Conservation (phyloP, 2,888 invertebrate species). For the Ditula angustiorana region DNA sequence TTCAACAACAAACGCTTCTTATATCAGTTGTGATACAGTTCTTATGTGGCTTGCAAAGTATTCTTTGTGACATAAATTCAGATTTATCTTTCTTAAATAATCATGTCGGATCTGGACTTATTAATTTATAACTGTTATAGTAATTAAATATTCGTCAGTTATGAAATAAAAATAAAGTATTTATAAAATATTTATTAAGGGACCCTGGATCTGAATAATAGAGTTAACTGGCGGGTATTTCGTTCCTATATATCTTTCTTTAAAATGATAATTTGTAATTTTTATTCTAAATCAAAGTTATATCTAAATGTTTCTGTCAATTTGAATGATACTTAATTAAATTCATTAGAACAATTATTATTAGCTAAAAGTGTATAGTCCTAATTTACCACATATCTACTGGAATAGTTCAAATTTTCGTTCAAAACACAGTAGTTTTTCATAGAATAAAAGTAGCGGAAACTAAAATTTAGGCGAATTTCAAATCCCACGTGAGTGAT, state of each 20-base stretch:
- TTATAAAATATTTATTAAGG: background rate
- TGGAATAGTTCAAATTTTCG: slow-evolving; percentile 56
- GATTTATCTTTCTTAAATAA: background rate
- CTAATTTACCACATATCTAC: slow-evolving; percentile 46
- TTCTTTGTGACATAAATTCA: too few species aligned
- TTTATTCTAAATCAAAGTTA: slow-evolving; percentile 13
- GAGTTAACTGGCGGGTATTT: background rate
- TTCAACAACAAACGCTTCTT: too few species aligned
- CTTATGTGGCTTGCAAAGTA: background rate
- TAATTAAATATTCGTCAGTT: background rate
- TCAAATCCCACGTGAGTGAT: slow-evolving; percentile 9
- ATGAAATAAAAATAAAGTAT: slow-evolving; percentile 3
- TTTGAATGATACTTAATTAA: slow-evolving; percentile 59
- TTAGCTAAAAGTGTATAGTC: slow-evolving; percentile 27
- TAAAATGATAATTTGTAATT: background rate
- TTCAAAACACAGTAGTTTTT: slow-evolving; percentile 45
- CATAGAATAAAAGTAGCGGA: slow-evolving; percentile 43
- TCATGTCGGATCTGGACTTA: too few species aligned
- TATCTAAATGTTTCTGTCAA: slow-evolving; percentile 55
- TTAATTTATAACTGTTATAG: background rate
- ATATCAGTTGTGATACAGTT: background rate
- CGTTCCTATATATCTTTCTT: background rate
- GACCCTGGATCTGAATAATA: slow-evolving; percentile 15
- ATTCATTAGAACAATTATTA: slow-evolving; percentile 27
- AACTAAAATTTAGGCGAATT: slow-evolving; percentile 49